phyloP scores from a whole-genome alignment of 1,140 invertebrate species.

The Orchesella cincta region DNA sequence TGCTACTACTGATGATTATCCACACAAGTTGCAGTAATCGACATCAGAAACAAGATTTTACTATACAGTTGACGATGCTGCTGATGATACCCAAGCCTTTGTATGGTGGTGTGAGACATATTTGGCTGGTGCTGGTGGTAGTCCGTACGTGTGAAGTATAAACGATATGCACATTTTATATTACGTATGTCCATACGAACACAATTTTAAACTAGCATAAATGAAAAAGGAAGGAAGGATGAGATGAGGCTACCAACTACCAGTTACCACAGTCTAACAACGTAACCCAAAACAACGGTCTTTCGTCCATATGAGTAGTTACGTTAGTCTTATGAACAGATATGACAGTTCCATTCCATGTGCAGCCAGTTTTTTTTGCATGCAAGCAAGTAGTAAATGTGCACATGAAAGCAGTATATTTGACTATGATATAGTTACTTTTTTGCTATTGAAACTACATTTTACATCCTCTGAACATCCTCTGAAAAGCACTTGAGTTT shows the following conservation, averaged over 20 bases:
- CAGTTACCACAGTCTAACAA: too few relatives aligned
- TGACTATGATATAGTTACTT: too few relatives aligned
- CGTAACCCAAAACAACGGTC: background rate
- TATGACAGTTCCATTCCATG: background rate
- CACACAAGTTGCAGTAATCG: background rate
- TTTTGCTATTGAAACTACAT: too few relatives aligned
- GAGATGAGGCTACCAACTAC: too few relatives aligned
- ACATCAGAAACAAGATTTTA: background rate
- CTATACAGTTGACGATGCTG: background rate
- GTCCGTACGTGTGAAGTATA: too few relatives aligned
- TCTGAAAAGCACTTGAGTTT: too few relatives aligned
- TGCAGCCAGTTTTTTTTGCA: background rate
- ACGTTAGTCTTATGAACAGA: background rate
- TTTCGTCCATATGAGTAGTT: background rate
- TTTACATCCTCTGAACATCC: too few relatives aligned
- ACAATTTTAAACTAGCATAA: too few relatives aligned
- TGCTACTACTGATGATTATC: background rate
- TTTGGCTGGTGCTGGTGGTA: background rate
- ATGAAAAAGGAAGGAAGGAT: background rate
- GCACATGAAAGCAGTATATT: too few relatives aligned
- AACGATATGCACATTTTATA: too few relatives aligned
- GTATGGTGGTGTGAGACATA: background rate
- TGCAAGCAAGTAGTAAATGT: background rate
- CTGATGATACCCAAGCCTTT: background rate
- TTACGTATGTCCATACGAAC: too few relatives aligned